Evolutionary conservation across 2,888 invertebrate species (phyloP).

Genomic region (Drosophila demipolita): DNA sequence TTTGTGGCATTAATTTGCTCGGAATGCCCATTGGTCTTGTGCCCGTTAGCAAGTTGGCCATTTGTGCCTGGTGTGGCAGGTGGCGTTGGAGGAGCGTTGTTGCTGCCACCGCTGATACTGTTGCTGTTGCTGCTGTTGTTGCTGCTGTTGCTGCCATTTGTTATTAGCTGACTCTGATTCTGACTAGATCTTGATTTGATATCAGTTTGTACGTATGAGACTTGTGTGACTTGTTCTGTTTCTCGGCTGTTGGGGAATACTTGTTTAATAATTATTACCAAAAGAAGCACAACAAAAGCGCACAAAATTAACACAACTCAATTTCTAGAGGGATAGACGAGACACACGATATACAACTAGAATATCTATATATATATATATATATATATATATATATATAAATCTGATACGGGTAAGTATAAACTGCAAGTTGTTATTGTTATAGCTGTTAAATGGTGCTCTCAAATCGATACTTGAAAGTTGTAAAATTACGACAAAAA

Average conservation of each 20-base stretch:
- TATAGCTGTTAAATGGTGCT: conserved; percentile 25
- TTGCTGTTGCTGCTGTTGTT: conserved; percentile 6
- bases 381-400: background rate
- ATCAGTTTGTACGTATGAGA: conserved; percentile 52
- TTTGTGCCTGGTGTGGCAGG: conserved; percentile 42
- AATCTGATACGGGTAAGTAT: background rate
- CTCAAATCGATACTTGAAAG: conserved; percentile 13
- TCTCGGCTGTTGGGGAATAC: conserved; percentile 77
- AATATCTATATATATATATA: background rate
- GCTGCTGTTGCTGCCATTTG: conserved; percentile 36
- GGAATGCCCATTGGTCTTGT: conserved; percentile 34
- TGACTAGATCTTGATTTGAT: conserved; percentile 57
- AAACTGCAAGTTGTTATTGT: conserved; percentile 7
- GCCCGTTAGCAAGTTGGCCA: conserved; percentile 47
- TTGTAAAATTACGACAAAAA: background rate
- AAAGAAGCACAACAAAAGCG: conserved; percentile 16
- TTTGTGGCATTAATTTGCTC: conserved; percentile 26
- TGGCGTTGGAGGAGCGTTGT: conserved; percentile 38
- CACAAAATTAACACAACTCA: conserved; percentile 37
- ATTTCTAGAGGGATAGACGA: conserved; percentile 5
- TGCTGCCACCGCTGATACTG: background rate
- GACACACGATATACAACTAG: background rate
- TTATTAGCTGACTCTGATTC: conserved; percentile 11
- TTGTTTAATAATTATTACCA: conserved; percentile 58
- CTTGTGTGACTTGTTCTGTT: conserved; percentile 74